Percentiles rank a stretch among this genome's conserved stretches.
These are phyloP conservation scores for Pangasius macronema DNA, from an alignment of 2,797 vertebrate genomes.

Conservation along the genomic window DNA sequence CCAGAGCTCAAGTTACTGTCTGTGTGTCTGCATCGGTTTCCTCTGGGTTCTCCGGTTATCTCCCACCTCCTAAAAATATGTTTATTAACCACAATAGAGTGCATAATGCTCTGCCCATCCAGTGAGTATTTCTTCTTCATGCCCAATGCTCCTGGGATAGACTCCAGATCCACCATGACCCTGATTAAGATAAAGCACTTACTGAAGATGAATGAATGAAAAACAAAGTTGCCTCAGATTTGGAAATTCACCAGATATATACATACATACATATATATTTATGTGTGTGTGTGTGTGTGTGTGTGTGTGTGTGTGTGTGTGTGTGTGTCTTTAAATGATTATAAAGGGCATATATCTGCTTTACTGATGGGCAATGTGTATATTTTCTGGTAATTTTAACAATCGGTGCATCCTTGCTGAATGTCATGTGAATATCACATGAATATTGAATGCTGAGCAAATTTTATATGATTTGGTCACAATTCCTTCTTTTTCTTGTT, in stretches of 20 bases:
- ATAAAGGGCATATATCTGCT: not conserved
- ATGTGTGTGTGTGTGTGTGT: too few species aligned
- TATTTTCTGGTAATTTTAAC: not conserved
- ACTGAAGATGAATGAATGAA: not conserved
- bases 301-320: too few species aligned
- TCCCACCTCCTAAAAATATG: not conserved
- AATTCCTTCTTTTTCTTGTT: not conserved
- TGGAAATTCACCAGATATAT: not conserved
- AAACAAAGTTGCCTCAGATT: not conserved
- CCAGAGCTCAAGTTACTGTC: not conserved
- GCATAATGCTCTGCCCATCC: not conserved
- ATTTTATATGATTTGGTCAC: not conserved
- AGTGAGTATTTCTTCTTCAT: not conserved
- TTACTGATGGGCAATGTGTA: not conserved
- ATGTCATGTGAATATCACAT: not conserved
- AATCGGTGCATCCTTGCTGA: not conserved
- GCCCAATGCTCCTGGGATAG: not conserved
- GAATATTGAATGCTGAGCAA: not conserved
- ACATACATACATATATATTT: too few species aligned
- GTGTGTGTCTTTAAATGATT: not conserved
- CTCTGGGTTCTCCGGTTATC: not conserved
- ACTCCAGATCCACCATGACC: not conserved
- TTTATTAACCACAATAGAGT: too few species aligned
- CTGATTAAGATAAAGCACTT: not conserved
- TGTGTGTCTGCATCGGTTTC: not conserved